These are phyloP conservation scores for Azemiops feae DNA, from an alignment of 2,113 vertebrate species.

Conservation along the genomic window DNA sequence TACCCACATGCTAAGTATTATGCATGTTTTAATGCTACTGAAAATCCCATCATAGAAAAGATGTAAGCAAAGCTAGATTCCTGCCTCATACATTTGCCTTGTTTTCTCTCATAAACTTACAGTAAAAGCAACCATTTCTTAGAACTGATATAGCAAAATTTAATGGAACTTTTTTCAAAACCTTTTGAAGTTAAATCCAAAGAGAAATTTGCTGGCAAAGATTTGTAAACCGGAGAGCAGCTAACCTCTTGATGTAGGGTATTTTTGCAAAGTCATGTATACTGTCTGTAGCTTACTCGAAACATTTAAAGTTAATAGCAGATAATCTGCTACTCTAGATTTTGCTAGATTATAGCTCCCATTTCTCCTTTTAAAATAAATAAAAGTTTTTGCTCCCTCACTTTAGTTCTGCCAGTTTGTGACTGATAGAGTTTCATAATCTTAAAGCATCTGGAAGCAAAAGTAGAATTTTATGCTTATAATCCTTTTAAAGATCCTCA, in stretches of 20 bases:
- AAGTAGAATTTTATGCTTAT: not conserved
- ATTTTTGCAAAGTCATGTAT: not conserved
- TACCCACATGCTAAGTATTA: not conserved
- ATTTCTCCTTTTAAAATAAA: not conserved
- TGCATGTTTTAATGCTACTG: not conserved
- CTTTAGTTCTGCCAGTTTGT: not conserved
- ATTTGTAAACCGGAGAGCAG: not conserved
- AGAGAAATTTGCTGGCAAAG: slow-evolving; percentile 1
- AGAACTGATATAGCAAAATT: slow-evolving; percentile 23
- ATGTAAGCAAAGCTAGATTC: not conserved
- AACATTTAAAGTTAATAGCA: not conserved
- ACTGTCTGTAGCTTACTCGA: not conserved
- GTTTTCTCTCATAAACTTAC: not conserved
- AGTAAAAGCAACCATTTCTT: slow-evolving; percentile 4
- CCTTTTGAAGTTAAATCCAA: slow-evolving; percentile 7
- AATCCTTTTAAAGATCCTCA: not conserved
- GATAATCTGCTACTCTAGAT: not conserved
- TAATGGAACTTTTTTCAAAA: not conserved
- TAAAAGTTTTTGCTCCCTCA: not conserved
- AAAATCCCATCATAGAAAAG: slow-evolving; percentile 5
- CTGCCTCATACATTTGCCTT: not conserved
- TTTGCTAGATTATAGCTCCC: not conserved
- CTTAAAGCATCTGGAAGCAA: not conserved
- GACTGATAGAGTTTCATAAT: not conserved
- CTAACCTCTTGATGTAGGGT: not conserved